Evolutionary conservation across 2,113 vertebrate genomes (phyloP).

Genomic region (Phrynosoma platyrhinos): DNA sequence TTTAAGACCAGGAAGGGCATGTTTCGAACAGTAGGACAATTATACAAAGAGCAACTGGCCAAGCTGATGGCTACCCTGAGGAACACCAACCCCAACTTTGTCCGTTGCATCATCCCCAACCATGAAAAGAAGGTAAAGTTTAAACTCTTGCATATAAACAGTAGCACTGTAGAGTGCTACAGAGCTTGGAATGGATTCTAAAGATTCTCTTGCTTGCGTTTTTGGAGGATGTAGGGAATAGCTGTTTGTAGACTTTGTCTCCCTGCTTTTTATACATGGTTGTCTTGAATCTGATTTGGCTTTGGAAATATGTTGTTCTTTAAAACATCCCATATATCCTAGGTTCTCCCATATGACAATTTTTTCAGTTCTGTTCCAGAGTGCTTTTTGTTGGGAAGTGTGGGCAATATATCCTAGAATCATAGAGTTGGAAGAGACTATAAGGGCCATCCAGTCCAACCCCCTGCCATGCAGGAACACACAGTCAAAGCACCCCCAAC

Average conservation of each 20-base stretch:
- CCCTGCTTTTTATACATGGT: background rate
- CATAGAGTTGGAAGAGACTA: no score
- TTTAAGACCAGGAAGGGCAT: slow-evolving; percentile 98
- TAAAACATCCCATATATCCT: background rate
- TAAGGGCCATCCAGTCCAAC: no score
- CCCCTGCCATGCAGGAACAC: no score
- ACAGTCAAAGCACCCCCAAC: no score
- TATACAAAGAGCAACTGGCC: slow-evolving; percentile 97
- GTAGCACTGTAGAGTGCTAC: no score
- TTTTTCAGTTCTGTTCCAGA: background rate
- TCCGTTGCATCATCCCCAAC: slow-evolving; percentile 98
- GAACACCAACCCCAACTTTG: slow-evolving; percentile 99
- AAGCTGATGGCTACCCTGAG: slow-evolving; percentile 97
- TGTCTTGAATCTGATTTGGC: background rate
- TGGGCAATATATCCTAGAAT: background rate
- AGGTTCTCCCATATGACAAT: background rate
- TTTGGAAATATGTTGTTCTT: background rate
- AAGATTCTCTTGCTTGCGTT: background rate
- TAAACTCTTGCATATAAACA: background rate
- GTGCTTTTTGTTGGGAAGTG: background rate
- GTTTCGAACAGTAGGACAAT: slow-evolving; percentile 97
- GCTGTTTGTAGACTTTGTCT: background rate
- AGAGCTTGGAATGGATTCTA: background rate
- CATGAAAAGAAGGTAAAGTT: slow-evolving; percentile 96
- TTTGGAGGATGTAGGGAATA: background rate